phyloP scores from a whole-genome alignment of 2,888 invertebrate species.

The Ichneumon xanthorius region DNA sequence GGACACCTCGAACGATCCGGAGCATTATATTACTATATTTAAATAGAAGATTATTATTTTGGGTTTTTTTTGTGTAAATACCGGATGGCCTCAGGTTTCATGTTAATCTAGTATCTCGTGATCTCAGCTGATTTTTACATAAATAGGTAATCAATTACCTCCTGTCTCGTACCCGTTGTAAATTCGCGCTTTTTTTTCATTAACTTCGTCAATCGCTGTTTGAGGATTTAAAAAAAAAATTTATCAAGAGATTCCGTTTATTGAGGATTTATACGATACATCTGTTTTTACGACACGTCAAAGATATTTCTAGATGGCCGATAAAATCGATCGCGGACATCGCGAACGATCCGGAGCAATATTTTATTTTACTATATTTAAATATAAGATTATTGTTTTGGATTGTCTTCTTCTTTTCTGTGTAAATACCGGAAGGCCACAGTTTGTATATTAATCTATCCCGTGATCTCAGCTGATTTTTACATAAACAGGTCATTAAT shows the following conservation, averaged over 20 bases:
- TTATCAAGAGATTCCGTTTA: neutral
- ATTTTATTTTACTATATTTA: neutral
- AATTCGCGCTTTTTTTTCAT: slow-evolving; percentile 7
- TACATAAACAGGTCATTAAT: slow-evolving; percentile 5
- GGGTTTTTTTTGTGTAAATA: slow-evolving; percentile 28
- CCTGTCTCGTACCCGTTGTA: slow-evolving; percentile 30
- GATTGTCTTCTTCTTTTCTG: slow-evolving; percentile 1
- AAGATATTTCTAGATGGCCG: slow-evolving; percentile 49
- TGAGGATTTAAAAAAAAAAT: neutral
- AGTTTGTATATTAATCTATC: slow-evolving; percentile 4
- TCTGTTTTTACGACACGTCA: neutral
- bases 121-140: slow-evolving; percentile 29
- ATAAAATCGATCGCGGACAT: slow-evolving; percentile 16
- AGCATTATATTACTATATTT: slow-evolving; percentile 21
- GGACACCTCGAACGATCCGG: slow-evolving; percentile 6
- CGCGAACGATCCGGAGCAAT: slow-evolving; percentile 17
- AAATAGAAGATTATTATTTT: neutral
- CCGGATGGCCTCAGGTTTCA: slow-evolving; percentile 10
- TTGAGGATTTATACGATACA: neutral
- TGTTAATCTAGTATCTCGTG: neutral
- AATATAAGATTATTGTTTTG: neutral
- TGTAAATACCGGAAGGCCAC: slow-evolving; percentile 36
- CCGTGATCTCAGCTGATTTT: slow-evolving; percentile 34
- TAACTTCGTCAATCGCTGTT: too few relatives aligned
- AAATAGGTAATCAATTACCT: slow-evolving; percentile 11